These are phyloP conservation scores for Cheirogaleus major DNA, from an alignment of 2,797 vertebrate genomes.

Conservation along the genomic window DNA sequence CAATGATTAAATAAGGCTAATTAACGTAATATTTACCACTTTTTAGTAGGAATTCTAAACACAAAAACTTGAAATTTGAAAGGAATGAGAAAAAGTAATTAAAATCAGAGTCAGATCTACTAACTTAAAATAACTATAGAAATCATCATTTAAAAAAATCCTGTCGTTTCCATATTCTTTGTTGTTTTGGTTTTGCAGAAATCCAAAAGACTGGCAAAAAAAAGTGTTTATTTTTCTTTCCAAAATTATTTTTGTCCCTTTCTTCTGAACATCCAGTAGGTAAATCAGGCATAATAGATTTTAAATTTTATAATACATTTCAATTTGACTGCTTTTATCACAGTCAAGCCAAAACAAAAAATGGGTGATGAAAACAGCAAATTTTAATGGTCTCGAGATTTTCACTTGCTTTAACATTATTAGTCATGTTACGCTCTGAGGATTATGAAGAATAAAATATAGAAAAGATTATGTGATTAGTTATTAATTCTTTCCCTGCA, in stretches of 20 bases:
- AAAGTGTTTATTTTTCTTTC: constrained; percentile 8
- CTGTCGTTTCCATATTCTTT: background rate
- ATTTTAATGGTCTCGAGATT: background rate
- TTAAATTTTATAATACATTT: background rate
- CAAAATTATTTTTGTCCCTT: constrained; percentile 1
- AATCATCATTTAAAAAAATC: background rate
- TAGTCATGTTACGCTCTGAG: background rate
- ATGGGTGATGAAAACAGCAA: constrained; percentile 18
- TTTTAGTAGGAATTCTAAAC: background rate
- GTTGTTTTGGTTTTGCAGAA: constrained; percentile 3
- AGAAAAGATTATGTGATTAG: constrained; percentile 58
- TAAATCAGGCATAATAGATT: constrained; percentile 20
- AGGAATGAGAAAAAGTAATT: background rate
- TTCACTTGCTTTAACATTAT: background rate
- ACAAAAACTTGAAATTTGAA: background rate
- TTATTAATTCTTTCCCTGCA: constrained; percentile 62
- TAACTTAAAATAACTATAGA: background rate
- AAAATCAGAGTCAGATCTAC: background rate
- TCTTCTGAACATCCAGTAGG: background rate
- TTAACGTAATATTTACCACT: background rate
- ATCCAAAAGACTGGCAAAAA: background rate
- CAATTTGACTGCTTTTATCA: constrained; percentile 21
- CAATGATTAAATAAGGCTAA: background rate
- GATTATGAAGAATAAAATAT: constrained; percentile 50
- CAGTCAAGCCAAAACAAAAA: background rate